Percentiles rank a stretch among this genome's conserved stretches.
Evolutionary conservation across 2,888 invertebrate species (phyloP).

Genomic region (Anaspis maculata): DNA sequence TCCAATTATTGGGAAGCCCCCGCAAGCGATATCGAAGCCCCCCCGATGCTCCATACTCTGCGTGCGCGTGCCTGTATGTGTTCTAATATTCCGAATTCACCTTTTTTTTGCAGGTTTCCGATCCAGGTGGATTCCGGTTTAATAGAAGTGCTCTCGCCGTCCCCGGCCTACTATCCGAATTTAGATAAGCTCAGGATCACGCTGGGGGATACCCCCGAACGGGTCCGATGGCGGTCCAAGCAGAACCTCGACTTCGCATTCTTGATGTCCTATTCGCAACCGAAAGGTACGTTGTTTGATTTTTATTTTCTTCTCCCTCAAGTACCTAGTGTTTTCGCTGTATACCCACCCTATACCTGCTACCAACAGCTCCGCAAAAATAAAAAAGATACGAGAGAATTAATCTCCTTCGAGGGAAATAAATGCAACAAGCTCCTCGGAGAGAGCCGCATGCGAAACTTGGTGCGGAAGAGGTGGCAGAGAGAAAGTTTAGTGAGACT

Average conservation of each 20-base stretch:
- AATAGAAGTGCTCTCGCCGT: constrained; percentile 83
- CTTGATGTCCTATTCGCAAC: constrained; percentile 87
- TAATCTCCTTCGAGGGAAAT: no score
- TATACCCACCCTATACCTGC: no score
- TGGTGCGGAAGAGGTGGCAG: no score
- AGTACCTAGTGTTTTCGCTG: no score
- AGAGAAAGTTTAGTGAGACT: no score
- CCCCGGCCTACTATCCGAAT: constrained; percentile 80
- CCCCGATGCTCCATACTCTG: no score
- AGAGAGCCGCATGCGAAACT: no score
- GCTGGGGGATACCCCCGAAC: constrained; percentile 76
- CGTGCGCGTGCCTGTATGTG: constrained; percentile 9
- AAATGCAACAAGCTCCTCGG: no score
- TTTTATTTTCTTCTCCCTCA: not conserved
- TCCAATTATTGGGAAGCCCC: not conserved
- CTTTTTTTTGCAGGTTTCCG: constrained; percentile 53
- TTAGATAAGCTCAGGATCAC: constrained; percentile 67
- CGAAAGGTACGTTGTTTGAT: constrained; percentile 54
- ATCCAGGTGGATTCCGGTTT: constrained; percentile 67
- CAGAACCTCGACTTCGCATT: constrained; percentile 92
- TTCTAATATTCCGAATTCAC: constrained; percentile 9
- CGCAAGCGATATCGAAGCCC: not conserved
- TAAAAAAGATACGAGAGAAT: no score
- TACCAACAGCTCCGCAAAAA: no score
- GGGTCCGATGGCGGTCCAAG: constrained; percentile 87